Conservation (phyloP, 2,888 invertebrate genomes). For the Oscheius sp. region DNA sequence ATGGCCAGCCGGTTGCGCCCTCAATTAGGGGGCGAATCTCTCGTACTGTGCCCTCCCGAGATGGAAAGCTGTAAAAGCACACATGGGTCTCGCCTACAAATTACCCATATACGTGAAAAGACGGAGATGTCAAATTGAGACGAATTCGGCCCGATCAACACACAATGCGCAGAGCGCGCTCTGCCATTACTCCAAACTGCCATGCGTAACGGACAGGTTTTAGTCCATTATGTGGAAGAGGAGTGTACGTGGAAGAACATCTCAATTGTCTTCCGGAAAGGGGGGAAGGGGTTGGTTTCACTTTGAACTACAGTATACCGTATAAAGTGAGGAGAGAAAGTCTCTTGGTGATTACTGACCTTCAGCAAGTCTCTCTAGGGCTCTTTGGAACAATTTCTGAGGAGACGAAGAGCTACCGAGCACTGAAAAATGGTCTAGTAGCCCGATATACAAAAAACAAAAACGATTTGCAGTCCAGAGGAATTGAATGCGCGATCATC, state of each 20-base stretch:
- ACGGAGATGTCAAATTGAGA: conserved; percentile 15
- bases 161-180: neutral
- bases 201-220: conserved; percentile 31
- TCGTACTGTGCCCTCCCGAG: conserved; percentile 2
- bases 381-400: no score
- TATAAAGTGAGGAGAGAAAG: neutral
- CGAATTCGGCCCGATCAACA: conserved; percentile 1
- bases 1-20: conserved; percentile 3
- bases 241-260: neutral
- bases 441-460: no score
- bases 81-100: conserved; percentile 29
- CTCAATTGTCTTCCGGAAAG: neutral
- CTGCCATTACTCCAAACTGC: conserved; percentile 19
- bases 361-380: no score
- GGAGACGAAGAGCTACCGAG: no score
- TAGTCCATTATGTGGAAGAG: neutral
- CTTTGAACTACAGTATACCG: neutral
- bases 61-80: conserved; percentile 30
- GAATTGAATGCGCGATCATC: no score
- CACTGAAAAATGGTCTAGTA: no score
- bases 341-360: no score
- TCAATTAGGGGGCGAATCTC: conserved; percentile 1
- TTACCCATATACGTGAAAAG: conserved; percentile 7
- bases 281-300: no score
- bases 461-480: no score